phyloP scores from a whole-genome alignment of 2,113 vertebrate species.

The Zingel zingel region DNA sequence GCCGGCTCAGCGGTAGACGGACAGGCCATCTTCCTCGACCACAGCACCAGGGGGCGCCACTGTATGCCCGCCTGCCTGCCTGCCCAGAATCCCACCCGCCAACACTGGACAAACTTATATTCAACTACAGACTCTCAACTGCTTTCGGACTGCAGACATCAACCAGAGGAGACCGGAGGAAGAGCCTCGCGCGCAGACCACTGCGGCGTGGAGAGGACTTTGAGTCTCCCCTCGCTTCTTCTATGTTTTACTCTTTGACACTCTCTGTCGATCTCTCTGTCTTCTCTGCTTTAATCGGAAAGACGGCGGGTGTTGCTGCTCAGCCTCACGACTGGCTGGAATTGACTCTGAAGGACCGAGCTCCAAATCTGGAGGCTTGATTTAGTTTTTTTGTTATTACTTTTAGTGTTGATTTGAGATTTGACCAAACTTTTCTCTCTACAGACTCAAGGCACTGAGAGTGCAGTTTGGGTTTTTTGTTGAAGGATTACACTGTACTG shows the following conservation, averaged over 20 bases:
- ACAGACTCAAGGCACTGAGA: slow-evolving; percentile 40
- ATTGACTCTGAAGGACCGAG: slow-evolving; percentile 51
- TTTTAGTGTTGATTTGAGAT: slow-evolving; percentile 50
- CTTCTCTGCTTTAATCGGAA: slow-evolving; percentile 42
- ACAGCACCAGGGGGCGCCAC: slow-evolving; percentile 39
- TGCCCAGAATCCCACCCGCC: not conserved
- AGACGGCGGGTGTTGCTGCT: slow-evolving; percentile 59
- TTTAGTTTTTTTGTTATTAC: slow-evolving; percentile 31
- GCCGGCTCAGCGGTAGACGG: slow-evolving; percentile 88
- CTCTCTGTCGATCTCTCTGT: slow-evolving; percentile 39
- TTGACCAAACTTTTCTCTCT: slow-evolving; percentile 70
- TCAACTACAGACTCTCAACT: slow-evolving; percentile 47
- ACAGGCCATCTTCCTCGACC: slow-evolving; percentile 29
- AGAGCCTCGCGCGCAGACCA: not conserved
- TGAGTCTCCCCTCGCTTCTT: slow-evolving; percentile 18
- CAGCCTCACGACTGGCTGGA: slow-evolving; percentile 50
- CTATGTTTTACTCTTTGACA: slow-evolving; percentile 40
- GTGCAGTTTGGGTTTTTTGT: not conserved
- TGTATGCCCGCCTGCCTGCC: not conserved
- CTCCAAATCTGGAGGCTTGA: slow-evolving; percentile 43
- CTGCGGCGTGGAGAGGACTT: slow-evolving; percentile 31
- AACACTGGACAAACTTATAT: slow-evolving; percentile 66
- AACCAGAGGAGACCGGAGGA: slow-evolving; percentile 15
- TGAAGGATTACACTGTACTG: slow-evolving; percentile 51
- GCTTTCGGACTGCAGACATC: slow-evolving; percentile 48